A percentile compares a stretch with the other conserved stretches of the same genome.
Evolutionary conservation across 1,140 invertebrate genomes (phyloP).

Genomic region (Drosophila pectinifera): DNA sequence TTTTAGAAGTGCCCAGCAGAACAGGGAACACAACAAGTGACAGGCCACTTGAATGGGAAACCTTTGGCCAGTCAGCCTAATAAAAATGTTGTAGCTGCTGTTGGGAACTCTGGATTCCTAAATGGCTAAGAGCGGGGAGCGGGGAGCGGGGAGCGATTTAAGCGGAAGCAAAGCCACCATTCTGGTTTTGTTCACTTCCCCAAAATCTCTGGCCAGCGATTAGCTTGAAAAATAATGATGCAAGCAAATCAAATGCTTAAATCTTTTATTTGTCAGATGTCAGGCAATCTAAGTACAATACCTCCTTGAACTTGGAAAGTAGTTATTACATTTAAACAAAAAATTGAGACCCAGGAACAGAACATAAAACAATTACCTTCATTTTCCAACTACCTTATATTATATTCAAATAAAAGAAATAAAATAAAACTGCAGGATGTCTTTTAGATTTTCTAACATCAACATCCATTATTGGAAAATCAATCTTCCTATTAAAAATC

Average conservation of each 20-base stretch:
- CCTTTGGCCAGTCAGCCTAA: conserved; percentile 61
- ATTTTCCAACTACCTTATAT: no score
- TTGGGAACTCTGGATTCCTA: conserved; percentile 23
- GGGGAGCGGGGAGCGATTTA: conserved; percentile 22
- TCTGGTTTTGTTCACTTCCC: conserved; percentile 47
- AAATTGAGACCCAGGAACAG: not conserved
- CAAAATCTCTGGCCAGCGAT: conserved; percentile 32
- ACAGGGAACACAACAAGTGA: conserved; percentile 51
- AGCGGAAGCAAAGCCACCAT: conserved; percentile 37
- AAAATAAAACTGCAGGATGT: not conserved
- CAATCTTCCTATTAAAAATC: no score
- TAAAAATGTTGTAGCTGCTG: conserved; percentile 59
- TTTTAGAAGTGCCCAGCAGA: conserved; percentile 72
- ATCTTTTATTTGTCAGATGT: conserved; percentile 29
- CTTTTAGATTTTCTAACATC: not conserved
- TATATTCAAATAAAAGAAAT: no score
- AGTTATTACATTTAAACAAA: not conserved
- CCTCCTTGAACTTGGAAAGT: not conserved
- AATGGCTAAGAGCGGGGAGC: conserved; percentile 3
- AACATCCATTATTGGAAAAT: no score
- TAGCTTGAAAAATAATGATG: conserved; percentile 52
- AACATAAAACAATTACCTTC: not conserved
- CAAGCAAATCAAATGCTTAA: conserved; percentile 34
- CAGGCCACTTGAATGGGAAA: conserved; percentile 60
- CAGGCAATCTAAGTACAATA: not conserved